Percentiles rank a stretch among this genome's conserved stretches.
Evolutionary conservation across 2,888 invertebrate species (phyloP).

Genomic region (Fabriciana adippe): DNA sequence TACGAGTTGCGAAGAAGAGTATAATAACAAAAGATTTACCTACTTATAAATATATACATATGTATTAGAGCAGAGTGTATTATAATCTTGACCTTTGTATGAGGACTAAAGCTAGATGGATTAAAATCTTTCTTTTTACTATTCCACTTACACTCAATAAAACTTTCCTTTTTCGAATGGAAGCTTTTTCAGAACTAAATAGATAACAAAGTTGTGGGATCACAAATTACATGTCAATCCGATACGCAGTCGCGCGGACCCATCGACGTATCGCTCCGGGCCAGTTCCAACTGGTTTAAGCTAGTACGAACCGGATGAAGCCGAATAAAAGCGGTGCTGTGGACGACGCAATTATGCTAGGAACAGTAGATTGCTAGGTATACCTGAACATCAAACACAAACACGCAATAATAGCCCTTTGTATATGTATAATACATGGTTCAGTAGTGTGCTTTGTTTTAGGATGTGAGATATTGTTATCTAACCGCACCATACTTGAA

Average conservation of each 20-base stretch:
- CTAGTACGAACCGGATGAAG: conserved; percentile 45
- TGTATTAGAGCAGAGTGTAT: conserved; percentile 5
- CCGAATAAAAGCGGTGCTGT: conserved; percentile 47
- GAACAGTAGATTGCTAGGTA: conserved; percentile 24
- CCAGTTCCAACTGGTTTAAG: conserved; percentile 45
- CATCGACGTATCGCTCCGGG: conserved; percentile 52
- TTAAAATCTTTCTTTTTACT: background rate
- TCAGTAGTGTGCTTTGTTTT: conserved; percentile 23
- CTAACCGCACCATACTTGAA: conserved; percentile 9
- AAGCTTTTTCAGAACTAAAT: conserved; percentile 23
- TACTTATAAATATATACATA: conserved; percentile 1
- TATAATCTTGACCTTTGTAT: background rate
- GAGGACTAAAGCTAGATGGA: background rate
- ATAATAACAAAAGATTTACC: conserved; percentile 12
- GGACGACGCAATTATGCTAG: conserved; percentile 46
- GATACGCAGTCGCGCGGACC: conserved; percentile 63
- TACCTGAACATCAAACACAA: conserved; percentile 28
- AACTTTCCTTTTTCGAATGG: conserved; percentile 5
- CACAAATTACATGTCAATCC: conserved; percentile 71
- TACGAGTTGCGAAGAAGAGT: conserved; percentile 9
- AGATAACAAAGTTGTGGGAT: conserved; percentile 55
- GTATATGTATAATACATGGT: conserved; percentile 26
- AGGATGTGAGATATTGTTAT: background rate
- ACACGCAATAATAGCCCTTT: conserved; percentile 31
- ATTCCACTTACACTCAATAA: conserved; percentile 2